Base-by-base conservation (phyloP, 2,113 vertebrate species). In the Ptilonorhynchus violaceus region DNA sequence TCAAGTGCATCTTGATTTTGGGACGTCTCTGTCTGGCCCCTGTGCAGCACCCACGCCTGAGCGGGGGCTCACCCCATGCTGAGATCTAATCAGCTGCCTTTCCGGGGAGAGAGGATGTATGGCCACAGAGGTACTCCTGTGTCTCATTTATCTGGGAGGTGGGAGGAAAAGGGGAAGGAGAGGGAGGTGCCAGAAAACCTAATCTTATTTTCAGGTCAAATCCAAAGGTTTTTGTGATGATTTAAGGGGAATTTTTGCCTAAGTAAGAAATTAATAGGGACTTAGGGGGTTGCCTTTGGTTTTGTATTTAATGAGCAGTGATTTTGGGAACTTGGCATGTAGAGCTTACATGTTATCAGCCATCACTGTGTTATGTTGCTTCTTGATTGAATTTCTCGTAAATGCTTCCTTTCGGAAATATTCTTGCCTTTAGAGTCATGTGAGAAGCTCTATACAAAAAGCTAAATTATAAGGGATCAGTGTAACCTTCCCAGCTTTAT, bases 21-120 rank as follows among this genome's bases (percentile, higher is more conserved):
- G 66, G 68, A 78, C 2, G 9, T 69, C 79, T 89, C 66, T 87
- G 25, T 74, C 81, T 90, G 82, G 59, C 31, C 33, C 58, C 35
- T 0, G 3, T 18, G 52, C 72, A 46, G 52, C 25, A 1, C 92
- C 88, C 75, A 58, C 1, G 12, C 42, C 47, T 56, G 53, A 77
- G 30, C 2, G 3, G 35, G 35, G 72, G 72, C 85, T 90, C 37
- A 33, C 19, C 33, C 30, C 0, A 0, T 0, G 0, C 47, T 50
- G 9, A 24, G 37, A 70, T 83, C 41, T 92, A 25, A 86, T 77
- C 75, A 77, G 47, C 60, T 80, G 67, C 55, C 46, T 66, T 79
- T 93, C 58, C 81, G 76, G 67, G 42, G 25, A 82, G 70, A 35
- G 62, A 66, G 58, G 41, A 66, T 82, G 4, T 11, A 11, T 20